Base-by-base conservation (phyloP, 2,888 invertebrate species). In the Eupithecia exiguata region DNA sequence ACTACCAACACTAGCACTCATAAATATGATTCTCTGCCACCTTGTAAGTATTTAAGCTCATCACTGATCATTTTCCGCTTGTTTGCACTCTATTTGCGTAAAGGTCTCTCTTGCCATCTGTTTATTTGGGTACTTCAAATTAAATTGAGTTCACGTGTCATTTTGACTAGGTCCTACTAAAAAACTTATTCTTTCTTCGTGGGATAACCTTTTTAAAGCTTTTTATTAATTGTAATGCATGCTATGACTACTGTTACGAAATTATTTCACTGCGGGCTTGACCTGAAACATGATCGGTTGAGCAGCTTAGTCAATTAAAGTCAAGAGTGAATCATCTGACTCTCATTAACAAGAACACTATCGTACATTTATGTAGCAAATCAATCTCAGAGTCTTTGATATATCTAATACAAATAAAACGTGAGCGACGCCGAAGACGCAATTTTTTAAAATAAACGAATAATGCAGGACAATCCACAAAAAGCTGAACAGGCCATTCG, bases 1-100 rank as follows among this genome's bases (percentile, higher is more conserved):
- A 89, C 89, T 0, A 92, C 92, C 1, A 84, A 85, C 5, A 82
- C 85, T 0, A 89, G 80, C 69, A 81, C 91, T 0, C 87, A 94
- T 78, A 96, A 96, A 91, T 96, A 95, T 84, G 96, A 96, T 79
- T 88, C 95, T 65, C 81, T 96, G 73, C 96, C 96, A 3, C 92
- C 95, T 69, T 84, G 96, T 96, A 90, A 95, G 95, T 92, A 25
- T 7, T 71, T 62, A 62, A 14, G 25, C 25, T 1, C n/a, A n/a
- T n/a, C n/a, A n/a, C n/a, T n/a, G n/a, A 53, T 53, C 10, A 5
- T 25, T 58, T 58, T 58, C 53, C 53, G 53, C 12, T 21, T 53
- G 58, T 58, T 58, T 53, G 21, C 49, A 49, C 10, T 53, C 10
- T 21, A 9, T 10, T 53, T 53, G 53, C 21, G 49, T 49, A 9